Evolutionary conservation across 2,113 vertebrate genomes (phyloP), one percentile per base, ranked within the genome.

Genomic region (Oreochromis spilurus): DNA sequence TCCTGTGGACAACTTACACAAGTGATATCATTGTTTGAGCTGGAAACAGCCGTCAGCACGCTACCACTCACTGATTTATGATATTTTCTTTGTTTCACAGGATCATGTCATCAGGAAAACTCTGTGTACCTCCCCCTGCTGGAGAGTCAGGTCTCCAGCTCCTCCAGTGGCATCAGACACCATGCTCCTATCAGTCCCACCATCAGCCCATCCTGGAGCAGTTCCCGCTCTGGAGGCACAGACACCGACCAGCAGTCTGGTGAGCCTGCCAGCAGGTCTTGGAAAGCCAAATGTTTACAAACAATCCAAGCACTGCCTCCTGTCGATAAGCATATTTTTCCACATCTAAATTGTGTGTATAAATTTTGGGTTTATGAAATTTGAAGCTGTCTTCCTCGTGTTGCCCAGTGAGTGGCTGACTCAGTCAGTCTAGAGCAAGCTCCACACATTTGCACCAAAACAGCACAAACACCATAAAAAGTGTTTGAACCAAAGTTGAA

Each of bases 141-240:
- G 91, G 87, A 87, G 67, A 79, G 67, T 81, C 87, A 57, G 83
- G 34, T 79, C 21, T 88, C 57, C 78, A 84, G 78, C 43, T 91
- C 89, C 58, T 90, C 81, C 60, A 87, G 85, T 40, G 78, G 52
- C 70, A 48, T 60, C 82, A 54, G 38, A 5, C 70, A 13, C 19
- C 60, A 83, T 9, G 38, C 48, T 65, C 13, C 78, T 4, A 36
- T 79, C 88, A 89, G 87, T 57, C 81, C 80, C 31, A 8, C 72
- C 87, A 75, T 92, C 89, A 93, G 93, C 88, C 87, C 79, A 38
- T 94, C 94, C 77, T 95, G 91, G 93, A 94, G 93, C 83, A 92
- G 88, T 57, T 78, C 86, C 70, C 55, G 48, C 16, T 94, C 94
- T 9, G 93, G 62, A 77, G 88, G 11, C 79, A 86, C 85, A 13